A percentile compares a stretch with the other conserved stretches of the same genome.
Conservation (phyloP, 2,113 vertebrate genomes). For the Takifugu bimaculatus region DNA sequence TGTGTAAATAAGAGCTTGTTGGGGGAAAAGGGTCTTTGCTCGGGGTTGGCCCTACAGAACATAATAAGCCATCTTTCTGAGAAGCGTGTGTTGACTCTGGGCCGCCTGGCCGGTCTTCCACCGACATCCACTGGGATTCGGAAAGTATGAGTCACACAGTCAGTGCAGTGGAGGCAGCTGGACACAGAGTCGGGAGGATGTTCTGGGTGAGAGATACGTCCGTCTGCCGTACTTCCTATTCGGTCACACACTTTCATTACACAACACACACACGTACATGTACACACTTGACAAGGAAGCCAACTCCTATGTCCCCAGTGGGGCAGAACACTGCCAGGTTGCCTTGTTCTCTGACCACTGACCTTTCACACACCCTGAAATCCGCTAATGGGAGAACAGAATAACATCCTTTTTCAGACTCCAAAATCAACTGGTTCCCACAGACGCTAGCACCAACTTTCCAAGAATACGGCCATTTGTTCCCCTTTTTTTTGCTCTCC, state of each 20-base stretch:
- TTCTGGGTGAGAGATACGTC: constrained; percentile 67
- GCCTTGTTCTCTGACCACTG: constrained; percentile 26
- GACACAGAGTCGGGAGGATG: constrained; percentile 65
- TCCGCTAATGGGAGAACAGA: constrained; percentile 19
- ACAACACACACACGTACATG: constrained; percentile 23
- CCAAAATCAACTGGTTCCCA: constrained; percentile 55
- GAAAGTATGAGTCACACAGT: constrained; percentile 69
- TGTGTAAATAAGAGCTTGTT: constrained; percentile 46
- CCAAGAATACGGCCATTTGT: constrained; percentile 44
- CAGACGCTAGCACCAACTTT: constrained; percentile 35
- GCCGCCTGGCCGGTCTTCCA: constrained; percentile 45
- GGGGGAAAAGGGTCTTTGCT: constrained; percentile 32
- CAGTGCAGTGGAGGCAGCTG: constrained; percentile 45
- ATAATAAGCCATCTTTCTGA: constrained; percentile 34
- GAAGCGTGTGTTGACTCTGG: constrained; percentile 40
- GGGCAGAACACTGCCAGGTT: constrained; percentile 25
- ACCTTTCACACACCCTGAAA: constrained; percentile 43
- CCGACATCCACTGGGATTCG: constrained; percentile 64
- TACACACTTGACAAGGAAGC: constrained; percentile 15
- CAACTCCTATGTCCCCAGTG: constrained; percentile 26
- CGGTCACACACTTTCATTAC: constrained; percentile 33
- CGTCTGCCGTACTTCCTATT: constrained; percentile 65
- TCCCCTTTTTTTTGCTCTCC: constrained; percentile 4
- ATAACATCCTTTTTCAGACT: constrained; percentile 23
- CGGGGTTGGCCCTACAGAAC: constrained; percentile 41